Evolutionary conservation across 1,140 invertebrate species (phyloP).

Genomic region (Zaprionus tsacasi): DNA sequence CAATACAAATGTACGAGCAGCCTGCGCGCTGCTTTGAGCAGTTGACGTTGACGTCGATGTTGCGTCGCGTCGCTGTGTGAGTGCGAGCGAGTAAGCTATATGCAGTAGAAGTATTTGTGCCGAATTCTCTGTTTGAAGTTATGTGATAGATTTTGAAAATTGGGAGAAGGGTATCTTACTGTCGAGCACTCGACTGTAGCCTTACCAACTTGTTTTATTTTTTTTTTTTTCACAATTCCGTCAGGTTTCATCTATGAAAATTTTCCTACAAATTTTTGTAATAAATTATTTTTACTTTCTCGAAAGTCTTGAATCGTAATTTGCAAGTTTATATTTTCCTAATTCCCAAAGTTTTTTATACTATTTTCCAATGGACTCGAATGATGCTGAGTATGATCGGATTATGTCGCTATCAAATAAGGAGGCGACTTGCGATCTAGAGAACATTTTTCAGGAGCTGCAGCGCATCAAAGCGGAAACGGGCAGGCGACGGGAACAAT

Average conservation of each 20-base stretch:
- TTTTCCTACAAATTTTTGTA: not conserved
- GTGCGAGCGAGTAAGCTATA: no score
- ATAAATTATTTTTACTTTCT: not conserved
- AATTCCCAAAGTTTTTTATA: not conserved
- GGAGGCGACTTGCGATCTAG: conserved; percentile 2
- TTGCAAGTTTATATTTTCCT: not conserved
- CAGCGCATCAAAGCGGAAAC: not conserved
- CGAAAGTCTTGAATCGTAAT: not conserved
- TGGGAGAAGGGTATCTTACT: no score
- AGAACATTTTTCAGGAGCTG: not conserved
- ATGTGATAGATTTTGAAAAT: no score
- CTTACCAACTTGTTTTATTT: no score
- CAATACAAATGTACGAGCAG: no score
- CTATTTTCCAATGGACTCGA: not conserved
- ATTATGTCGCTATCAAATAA: not conserved
- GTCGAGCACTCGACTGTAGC: no score
- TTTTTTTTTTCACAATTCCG: not conserved
- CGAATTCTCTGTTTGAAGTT: no score
- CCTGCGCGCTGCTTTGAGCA: no score
- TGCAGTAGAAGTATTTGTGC: no score
- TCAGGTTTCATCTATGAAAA: not conserved
- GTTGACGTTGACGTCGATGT: no score
- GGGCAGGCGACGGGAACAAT: not conserved
- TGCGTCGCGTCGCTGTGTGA: no score
- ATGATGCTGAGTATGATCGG: not conserved